A percentile compares a stretch with the other conserved stretches of the same genome.
Evolutionary conservation across 2,797 vertebrate genomes (phyloP).

Genomic region (Nannoperca australis): DNA sequence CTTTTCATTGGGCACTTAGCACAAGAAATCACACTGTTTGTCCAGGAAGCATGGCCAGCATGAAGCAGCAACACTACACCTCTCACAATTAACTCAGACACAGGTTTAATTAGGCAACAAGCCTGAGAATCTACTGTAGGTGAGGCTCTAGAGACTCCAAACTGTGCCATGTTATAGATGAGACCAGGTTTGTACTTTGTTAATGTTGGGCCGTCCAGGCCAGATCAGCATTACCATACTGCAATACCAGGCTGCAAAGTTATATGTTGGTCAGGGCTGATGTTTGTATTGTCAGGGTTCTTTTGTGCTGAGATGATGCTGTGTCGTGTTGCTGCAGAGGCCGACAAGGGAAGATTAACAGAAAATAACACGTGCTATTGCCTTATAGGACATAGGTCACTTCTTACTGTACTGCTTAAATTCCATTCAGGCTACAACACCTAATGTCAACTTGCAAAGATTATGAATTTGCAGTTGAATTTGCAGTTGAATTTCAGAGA

Average conservation of each 20-base stretch:
- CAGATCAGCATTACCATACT: slow-evolving; percentile 22
- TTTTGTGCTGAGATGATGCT: slow-evolving; percentile 31
- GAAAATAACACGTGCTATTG: slow-evolving; percentile 14
- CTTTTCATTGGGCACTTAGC: slow-evolving; percentile 62
- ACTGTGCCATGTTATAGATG: slow-evolving; percentile 15
- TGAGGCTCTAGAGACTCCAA: slow-evolving; percentile 31
- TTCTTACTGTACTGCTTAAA: neutral
- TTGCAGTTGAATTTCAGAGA: no score
- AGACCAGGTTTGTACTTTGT: slow-evolving; percentile 33
- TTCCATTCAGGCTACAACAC: neutral
- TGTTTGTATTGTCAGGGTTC: slow-evolving; percentile 27
- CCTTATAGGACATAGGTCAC: neutral
- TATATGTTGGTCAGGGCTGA: slow-evolving; percentile 12
- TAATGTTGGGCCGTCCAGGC: slow-evolving; percentile 12
- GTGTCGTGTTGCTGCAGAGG: slow-evolving; percentile 24
- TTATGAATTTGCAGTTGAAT: neutral
- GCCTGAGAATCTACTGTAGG: slow-evolving; percentile 31
- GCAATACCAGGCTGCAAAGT: slow-evolving; percentile 20
- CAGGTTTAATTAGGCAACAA: slow-evolving; percentile 60
- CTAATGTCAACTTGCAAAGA: neutral
- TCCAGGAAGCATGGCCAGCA: slow-evolving; percentile 53
- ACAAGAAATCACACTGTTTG: slow-evolving; percentile 66
- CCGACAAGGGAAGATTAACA: slow-evolving; percentile 14
- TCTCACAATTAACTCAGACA: slow-evolving; percentile 58
- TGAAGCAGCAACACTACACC: slow-evolving; percentile 32